Conservation (phyloP, 2,797 vertebrate species). For the Diceros bicornis region DNA sequence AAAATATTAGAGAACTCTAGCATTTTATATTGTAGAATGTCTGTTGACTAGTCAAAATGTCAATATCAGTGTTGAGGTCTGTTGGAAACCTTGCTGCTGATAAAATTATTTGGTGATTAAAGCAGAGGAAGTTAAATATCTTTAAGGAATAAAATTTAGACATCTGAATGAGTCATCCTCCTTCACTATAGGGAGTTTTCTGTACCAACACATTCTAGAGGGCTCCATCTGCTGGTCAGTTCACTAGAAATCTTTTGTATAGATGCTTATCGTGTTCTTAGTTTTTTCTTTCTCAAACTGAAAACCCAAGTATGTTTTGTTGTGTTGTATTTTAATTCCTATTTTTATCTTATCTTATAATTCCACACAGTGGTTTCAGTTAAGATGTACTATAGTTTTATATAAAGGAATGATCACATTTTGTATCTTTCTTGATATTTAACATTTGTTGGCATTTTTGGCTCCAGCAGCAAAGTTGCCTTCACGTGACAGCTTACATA, state of each 20-base stretch:
- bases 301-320: background rate
- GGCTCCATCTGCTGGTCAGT: slow-evolving; percentile 35
- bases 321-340: slow-evolving; percentile 36
- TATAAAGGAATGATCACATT: background rate
- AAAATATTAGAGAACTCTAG: background rate
- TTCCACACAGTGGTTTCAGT: background rate
- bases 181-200: background rate
- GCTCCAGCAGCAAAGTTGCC: background rate
- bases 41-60: background rate
- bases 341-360: background rate
- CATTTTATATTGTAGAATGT: slow-evolving; percentile 12
- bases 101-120: background rate
- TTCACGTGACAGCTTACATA: background rate
- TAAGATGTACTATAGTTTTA: background rate
- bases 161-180: background rate
- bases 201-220: background rate
- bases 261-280: background rate
- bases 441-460: background rate
- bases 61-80: background rate
- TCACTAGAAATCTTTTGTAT: background rate
- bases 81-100: background rate
- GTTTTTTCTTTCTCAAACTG: background rate
- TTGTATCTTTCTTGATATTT: background rate
- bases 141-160: background rate
- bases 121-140: background rate